These are phyloP conservation scores for Patella pellucida DNA, from an alignment of 2,888 invertebrate species.

Conservation along the genomic window DNA sequence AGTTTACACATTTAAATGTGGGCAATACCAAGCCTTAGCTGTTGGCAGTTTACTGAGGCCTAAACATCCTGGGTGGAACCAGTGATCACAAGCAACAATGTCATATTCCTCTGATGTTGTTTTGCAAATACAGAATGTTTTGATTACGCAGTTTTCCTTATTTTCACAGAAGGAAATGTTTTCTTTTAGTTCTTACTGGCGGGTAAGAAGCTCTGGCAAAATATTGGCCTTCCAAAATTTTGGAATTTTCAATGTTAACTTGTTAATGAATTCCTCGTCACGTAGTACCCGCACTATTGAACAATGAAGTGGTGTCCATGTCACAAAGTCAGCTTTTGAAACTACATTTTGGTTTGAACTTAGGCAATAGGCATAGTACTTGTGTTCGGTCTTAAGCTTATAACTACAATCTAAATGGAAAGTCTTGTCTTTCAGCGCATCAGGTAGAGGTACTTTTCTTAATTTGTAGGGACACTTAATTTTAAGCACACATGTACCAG, in stretches of 20 bases:
- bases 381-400: background rate
- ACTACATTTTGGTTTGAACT: background rate
- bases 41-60: background rate
- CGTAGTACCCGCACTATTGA: background rate
- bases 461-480: constrained; percentile 21
- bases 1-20: too few relatives aligned
- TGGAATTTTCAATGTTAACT: background rate
- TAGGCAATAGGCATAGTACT: background rate
- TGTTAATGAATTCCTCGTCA: background rate
- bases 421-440: constrained; percentile 7
- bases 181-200: background rate
- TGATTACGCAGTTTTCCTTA: background rate
- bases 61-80: background rate
- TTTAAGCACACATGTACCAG: constrained; percentile 23
- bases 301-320: background rate
- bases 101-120: background rate
- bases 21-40: background rate
- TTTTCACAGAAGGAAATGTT: background rate
- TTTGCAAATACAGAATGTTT: background rate
- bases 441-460: background rate
- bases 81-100: background rate
- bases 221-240: background rate
- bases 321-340: background rate
- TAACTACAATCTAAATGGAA: background rate
- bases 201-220: background rate